Base-by-base conservation (phyloP, 2,888 invertebrate genomes). In the Zaprionus bogoriensis region DNA sequence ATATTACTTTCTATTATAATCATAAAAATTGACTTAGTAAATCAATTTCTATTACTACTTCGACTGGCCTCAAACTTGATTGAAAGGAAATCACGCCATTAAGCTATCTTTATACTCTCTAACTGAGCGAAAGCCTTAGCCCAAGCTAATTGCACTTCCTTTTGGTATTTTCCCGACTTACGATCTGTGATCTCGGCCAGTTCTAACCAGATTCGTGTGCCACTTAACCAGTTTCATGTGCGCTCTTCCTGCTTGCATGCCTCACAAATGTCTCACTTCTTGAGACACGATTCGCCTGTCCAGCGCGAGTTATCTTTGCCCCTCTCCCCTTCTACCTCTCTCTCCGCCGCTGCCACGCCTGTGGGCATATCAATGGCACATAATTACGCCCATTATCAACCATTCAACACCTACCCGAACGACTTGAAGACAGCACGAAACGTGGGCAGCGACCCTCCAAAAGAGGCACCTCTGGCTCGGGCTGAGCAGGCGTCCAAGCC, bases 331-430 rank as follows among this genome's bases (percentile, higher is more conserved):
- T 39, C 10, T 19, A 2, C 2, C 10, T 17, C 19, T 19, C 45
- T 47, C 36, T 45, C 39, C 42, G 38, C 41, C 48, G 20, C 47
- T 36, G 52, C 74, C 78, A 83, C 81, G 60, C 74, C 73, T 68
- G 54, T 28, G 30, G 59, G 42, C 68, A 67, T 71, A 72, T 82
- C 81, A 82, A 82, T 82, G 65, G 68, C 63, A 66, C 70, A 74
- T 84, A 84, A 88, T 87, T 82, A 74, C 76, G 84, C 74, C 82
- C 85, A 84, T 88, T 88, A 87, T 80, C 82, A 84, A 50, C 60
- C 72, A 88, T 87, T 88, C 88, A 87, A 87, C 88, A 82, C 88
- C 88, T 84, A 87, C 88, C 82, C 88, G 61, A 70, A 67, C 20
- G 63, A 62, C 58, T 65, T 46, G 45, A 46, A 46, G 53, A 47